These are phyloP conservation scores for Rhinogobius similis DNA, from an alignment of 2,113 vertebrate species.

Conservation along the genomic window DNA sequence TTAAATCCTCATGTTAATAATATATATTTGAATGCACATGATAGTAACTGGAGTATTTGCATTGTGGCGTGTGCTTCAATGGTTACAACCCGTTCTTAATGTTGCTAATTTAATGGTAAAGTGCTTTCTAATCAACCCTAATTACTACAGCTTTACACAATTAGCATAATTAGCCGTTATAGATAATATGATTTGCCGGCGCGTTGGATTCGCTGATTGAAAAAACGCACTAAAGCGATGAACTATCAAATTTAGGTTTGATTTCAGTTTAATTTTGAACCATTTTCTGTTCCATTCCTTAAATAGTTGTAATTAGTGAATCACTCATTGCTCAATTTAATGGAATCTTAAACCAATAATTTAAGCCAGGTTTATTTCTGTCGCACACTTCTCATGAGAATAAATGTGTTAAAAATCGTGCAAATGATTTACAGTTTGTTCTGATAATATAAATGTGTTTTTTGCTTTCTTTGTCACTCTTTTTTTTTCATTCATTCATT, in stretches of 20 bases:
- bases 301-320: too few relatives aligned
- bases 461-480: too few relatives aligned
- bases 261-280: background rate
- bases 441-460: too few relatives aligned
- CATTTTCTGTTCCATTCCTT: background rate
- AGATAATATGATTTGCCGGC: background rate
- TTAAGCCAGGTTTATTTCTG: too few relatives aligned
- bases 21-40: too few relatives aligned
- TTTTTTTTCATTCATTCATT: too few relatives aligned
- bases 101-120: background rate
- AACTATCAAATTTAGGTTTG: background rate
- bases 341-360: too few relatives aligned
- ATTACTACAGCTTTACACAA: background rate
- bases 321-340: too few relatives aligned
- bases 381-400: too few relatives aligned
- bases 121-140: constrained; percentile 1
- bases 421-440: too few relatives aligned
- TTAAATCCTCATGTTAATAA: too few relatives aligned
- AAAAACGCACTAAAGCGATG: background rate
- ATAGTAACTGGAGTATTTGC: background rate
- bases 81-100: background rate
- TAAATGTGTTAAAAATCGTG: too few relatives aligned
- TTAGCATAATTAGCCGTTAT: background rate
- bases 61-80: background rate
- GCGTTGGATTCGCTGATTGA: background rate